Conservation (phyloP, 2,797 vertebrate species). For the Cynopterus sphinx region DNA sequence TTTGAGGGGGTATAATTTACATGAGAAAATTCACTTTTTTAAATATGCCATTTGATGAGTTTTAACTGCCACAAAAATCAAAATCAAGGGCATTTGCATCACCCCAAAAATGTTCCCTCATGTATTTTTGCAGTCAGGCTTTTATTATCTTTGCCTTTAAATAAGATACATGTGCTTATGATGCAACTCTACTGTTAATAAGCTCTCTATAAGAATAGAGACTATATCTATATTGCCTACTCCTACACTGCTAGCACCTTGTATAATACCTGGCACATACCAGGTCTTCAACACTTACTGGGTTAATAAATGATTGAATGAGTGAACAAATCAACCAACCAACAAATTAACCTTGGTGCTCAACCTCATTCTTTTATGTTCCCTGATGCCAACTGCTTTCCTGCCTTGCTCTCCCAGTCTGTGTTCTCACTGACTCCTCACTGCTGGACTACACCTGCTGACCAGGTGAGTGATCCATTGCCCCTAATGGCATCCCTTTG, state of each 20-base stretch:
- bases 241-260: background rate
- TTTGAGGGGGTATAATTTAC: background rate
- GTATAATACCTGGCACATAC: background rate
- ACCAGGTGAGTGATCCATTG: background rate
- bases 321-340: background rate
- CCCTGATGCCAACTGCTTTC: background rate
- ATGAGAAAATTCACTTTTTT: background rate
- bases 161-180: background rate
- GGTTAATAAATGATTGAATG: background rate
- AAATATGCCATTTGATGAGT: background rate
- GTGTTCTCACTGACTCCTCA: background rate
- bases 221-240: background rate
- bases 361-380: background rate
- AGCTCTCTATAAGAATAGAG: background rate
- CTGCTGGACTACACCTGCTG: background rate
- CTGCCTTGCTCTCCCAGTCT: background rate
- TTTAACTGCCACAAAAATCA: background rate
- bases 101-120: background rate
- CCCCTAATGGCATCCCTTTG: background rate
- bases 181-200: background rate
- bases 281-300: background rate
- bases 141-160: background rate
- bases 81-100: background rate
- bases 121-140: background rate
- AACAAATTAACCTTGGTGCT: background rate